These are phyloP conservation scores for Formicarius rufipectus DNA, from an alignment of 2,113 vertebrate genomes.

Conservation along the genomic window DNA sequence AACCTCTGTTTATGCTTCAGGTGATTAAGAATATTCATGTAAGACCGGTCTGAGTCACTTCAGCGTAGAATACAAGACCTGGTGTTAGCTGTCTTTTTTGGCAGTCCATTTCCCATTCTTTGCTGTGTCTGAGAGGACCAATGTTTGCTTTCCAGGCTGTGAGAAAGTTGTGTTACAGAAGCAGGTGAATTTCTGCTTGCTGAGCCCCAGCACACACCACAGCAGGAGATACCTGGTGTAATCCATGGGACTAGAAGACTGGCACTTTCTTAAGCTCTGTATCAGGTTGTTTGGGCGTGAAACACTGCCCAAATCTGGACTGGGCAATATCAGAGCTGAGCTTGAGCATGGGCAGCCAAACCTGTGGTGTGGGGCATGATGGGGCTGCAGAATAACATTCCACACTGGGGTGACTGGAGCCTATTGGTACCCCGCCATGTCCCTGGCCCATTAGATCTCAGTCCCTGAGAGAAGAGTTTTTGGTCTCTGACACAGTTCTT, in stretches of 20 bases:
- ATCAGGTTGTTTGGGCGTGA: neutral
- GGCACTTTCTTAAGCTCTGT: neutral
- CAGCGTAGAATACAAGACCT: neutral
- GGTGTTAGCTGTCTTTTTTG: neutral
- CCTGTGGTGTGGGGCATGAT: neutral
- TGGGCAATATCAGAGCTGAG: neutral
- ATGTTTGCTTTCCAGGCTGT: neutral
- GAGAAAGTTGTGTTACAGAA: neutral
- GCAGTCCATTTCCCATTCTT: neutral
- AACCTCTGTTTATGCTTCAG: neutral
- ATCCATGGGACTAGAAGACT: neutral
- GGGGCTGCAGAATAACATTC: neutral
- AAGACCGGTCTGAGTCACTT: neutral
- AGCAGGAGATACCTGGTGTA: neutral
- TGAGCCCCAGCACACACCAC: neutral
- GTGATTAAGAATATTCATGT: neutral
- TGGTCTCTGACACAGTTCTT: neutral
- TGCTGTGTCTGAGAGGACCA: neutral
- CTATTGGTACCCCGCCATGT: rapidly evolving
- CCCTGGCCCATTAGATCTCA: neutral
- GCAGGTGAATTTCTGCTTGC: neutral
- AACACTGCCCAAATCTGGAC: neutral
- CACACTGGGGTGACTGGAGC: rapidly evolving
- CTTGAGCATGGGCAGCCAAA: neutral
- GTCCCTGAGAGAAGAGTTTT: neutral